Evolutionary conservation across 2,888 invertebrate species (phyloP), one percentile per base, ranked within the genome.

Genomic region (Leptura quadrifasciata): DNA sequence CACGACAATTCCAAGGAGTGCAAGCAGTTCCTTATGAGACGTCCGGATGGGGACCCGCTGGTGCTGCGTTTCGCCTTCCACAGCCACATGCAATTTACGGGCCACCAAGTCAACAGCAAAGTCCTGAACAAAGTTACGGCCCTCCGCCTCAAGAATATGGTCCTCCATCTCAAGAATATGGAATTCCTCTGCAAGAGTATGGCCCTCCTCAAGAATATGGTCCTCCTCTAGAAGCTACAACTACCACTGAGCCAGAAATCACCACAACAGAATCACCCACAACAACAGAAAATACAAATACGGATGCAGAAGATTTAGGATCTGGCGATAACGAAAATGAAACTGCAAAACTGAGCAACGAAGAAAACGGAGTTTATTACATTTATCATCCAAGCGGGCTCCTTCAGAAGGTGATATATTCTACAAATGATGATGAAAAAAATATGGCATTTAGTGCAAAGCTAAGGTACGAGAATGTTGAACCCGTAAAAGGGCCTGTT

Each of bases 361-460:
- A 67, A 8, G 87, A 89, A 47, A 83, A 91, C 81, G 93, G 93
- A 5, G 91, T 92, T 27, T 94, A 94, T 86, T 94, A 93, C 86
- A 90, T 94, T 8, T 91, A 93, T 55, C 89, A 94, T 76, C 93
- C 93, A 2, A 91, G 90, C 76, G 92, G 93, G 2, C 91, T 92
- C 80, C 89, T 94, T 1, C 94, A 94, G 82, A 90, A 91, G 76
- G 92, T 94, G n/a, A 91, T 91, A 81, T 93, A 92, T 87, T 89
- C 91, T 76, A 93, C 93, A 84, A 86, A 88, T 12, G 89, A 90
- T 78, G 89, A 91, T 82, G 80, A 87, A 65, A 88, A 88, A 39
- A 92, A 92, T 72, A 93, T 93, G 93, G 93, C 92, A 35, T 93
- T 92, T 84, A 92, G 92, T 18, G 93, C 93, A 15, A 91, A 91